Evolutionary conservation across 2,888 invertebrate species (phyloP), one percentile per base, ranked within the genome.

Genomic region (Silvanus unidentatus): DNA sequence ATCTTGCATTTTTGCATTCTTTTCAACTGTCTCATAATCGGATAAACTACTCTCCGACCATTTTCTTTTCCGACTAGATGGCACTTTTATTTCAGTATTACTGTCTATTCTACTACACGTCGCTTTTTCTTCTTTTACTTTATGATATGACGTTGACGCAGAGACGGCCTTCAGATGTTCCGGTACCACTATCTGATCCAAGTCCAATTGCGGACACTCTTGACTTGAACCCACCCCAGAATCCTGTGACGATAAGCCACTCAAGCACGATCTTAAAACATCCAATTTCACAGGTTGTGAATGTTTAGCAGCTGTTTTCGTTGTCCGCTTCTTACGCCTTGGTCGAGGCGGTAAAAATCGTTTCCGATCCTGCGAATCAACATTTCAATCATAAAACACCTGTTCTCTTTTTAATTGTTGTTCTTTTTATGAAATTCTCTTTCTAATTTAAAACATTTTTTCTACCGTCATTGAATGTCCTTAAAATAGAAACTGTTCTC

Each of bases 271-370:
- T 40, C 61, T 61, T 15, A 59, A 68, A 59, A 66, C 73, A 68
- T 68, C 66, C 48, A 64, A 48, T 52, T 68, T 64, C 16, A 65
- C 65, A 39, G 53, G 72, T 6, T 44, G 27, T 29, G 16, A 2
- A 15, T 4, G 37, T n/a, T 4, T n/a, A 4, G 58, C 60, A 38
- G 53, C 52, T 39, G 43, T 27, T 43, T 57, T 64, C 27, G 6
- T 45, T 43, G 16, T 14, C 8, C 35, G 15, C 47, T 48, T 51
- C 44, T 53, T 54, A 52, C 66, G 53, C 73, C 74, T 55, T 69
- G 84, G 83, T 42, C 82, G 74, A 40, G 83, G 83, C 22, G 84
- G 84, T 71, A 81, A 83, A 65, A 79, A 78, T 59, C 74, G 79
- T 69, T 83, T 84, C 63, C 83, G 77, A 56, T 78, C 77, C 84